Percentiles rank a stretch among this genome's conserved stretches.
These are phyloP conservation scores for Nycticorax nycticorax DNA, from an alignment of 2,113 vertebrate species.

Conservation along the genomic window DNA sequence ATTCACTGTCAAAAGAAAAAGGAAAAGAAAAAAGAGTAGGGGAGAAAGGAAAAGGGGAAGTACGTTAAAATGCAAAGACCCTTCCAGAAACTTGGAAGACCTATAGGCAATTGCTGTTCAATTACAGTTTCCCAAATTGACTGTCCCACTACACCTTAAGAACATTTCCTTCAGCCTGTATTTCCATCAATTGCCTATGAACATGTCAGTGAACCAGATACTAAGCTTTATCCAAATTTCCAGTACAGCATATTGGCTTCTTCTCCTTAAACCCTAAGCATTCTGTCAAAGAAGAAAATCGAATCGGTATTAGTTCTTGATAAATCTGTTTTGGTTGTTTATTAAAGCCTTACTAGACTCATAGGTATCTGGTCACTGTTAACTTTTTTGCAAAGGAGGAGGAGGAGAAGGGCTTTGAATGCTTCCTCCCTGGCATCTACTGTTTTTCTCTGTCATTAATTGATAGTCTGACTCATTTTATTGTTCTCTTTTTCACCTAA, in stretches of 20 bases:
- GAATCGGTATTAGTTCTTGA: not conserved
- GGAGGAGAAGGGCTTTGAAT: not conserved
- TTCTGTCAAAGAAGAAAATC: not conserved
- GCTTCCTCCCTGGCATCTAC: not conserved
- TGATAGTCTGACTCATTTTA: not conserved
- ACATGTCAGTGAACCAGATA: not conserved
- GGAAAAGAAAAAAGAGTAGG: not conserved
- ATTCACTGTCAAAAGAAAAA: not conserved
- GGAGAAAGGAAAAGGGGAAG: not conserved
- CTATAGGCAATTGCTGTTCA: not conserved
- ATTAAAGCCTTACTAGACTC: not conserved
- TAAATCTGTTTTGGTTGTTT: not conserved
- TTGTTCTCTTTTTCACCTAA: not conserved
- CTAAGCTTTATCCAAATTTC: not conserved
- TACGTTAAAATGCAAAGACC: not conserved
- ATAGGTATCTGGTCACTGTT: not conserved
- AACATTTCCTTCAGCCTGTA: not conserved
- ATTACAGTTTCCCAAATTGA: not conserved
- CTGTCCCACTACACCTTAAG: not conserved
- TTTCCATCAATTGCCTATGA: not conserved
- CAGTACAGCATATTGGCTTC: not conserved
- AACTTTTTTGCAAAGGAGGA: not conserved
- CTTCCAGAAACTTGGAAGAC: not conserved
- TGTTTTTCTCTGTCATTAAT: not conserved
- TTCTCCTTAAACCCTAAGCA: not conserved